phyloP scores from a whole-genome alignment of 2,797 vertebrate species.

The Hippocampus kuda region DNA sequence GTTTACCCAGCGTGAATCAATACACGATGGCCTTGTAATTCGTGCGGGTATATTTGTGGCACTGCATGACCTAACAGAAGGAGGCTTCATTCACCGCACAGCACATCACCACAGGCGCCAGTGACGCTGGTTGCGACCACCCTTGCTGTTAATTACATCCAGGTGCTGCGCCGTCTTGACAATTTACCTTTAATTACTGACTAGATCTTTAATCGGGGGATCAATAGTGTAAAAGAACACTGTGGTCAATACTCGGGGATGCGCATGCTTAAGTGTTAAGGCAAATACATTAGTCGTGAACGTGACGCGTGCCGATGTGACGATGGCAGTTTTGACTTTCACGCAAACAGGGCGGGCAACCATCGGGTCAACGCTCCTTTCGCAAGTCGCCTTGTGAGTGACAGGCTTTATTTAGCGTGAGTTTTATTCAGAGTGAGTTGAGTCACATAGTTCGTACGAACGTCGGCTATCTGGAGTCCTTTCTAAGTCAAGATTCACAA shows the following conservation, averaged over 20 bases:
- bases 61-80: neutral
- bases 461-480: too few species aligned
- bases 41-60: neutral
- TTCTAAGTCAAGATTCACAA: too few species aligned
- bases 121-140: neutral
- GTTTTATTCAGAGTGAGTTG: too few species aligned
- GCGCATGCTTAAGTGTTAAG: neutral
- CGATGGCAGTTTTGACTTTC: too few species aligned
- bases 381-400: too few species aligned
- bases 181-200: neutral
- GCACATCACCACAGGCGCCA: neutral
- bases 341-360: too few species aligned
- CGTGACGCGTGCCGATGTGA: too few species aligned
- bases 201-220: neutral
- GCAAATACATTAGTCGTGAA: neutral
- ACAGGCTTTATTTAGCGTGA: too few species aligned
- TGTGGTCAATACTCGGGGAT: neutral
- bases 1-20: neutral
- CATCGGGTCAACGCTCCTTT: too few species aligned
- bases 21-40: neutral
- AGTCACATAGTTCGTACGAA: too few species aligned
- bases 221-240: conserved; percentile 6
- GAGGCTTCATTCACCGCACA: neutral
- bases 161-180: neutral
- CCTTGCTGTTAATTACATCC: neutral